These are phyloP conservation scores for Anoplolepis gracilipes DNA, from an alignment of 1,140 invertebrate species.

Conservation along the genomic window DNA sequence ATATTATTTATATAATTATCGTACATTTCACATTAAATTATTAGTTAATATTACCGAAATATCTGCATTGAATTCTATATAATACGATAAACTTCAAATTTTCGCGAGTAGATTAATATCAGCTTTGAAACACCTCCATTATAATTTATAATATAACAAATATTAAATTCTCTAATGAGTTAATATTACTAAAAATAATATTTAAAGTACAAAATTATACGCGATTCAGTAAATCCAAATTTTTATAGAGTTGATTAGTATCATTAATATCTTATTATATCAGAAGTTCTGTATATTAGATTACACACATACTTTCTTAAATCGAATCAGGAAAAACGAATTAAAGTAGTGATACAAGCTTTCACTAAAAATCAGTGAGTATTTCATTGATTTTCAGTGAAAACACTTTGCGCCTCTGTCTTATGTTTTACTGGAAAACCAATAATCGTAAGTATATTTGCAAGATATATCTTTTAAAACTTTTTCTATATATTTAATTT, in stretches of 20 bases:
- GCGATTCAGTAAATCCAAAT: not conserved
- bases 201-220: not conserved
- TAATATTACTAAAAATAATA: not conserved
- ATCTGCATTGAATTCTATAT: constrained; percentile 8
- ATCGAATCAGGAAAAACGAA: too few species aligned
- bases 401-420: too few species aligned
- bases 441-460: too few species aligned
- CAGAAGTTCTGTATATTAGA: not conserved
- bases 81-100: not conserved
- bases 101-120: not conserved
- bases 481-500: too few species aligned
- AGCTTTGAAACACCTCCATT: not conserved
- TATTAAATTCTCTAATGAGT: not conserved
- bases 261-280: not conserved
- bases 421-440: too few species aligned
- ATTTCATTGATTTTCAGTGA: too few species aligned
- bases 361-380: too few species aligned
- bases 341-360: too few species aligned
- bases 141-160: constrained; percentile 1
- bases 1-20: not conserved
- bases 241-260: not conserved
- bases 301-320: not conserved
- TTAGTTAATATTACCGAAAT: constrained; percentile 11
- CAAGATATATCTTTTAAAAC: too few species aligned
- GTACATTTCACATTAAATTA: not conserved